Conservation (phyloP, 37 sponge, comb jelly and placozoan genomes). For the Tethya wilhelma region DNA sequence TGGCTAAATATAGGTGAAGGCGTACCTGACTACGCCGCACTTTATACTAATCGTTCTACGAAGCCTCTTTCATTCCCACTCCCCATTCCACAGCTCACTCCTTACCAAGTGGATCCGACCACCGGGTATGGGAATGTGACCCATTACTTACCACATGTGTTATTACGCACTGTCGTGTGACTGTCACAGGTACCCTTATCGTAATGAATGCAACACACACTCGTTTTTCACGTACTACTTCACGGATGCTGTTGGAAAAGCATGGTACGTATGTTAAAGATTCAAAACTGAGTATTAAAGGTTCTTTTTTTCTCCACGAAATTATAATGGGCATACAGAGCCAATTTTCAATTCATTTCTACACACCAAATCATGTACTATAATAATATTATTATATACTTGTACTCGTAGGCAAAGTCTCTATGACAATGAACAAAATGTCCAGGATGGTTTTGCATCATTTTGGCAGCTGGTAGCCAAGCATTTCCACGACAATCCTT, state of each 20-base stretch:
- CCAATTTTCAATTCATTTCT: too few species aligned
- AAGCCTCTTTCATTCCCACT: conserved; percentile 69
- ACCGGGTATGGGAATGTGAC: conserved; percentile 42
- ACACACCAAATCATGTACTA: too few species aligned
- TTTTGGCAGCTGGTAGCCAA: conserved; percentile 81
- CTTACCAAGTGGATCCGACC: conserved; percentile 48
- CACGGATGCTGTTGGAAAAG: conserved; percentile 57
- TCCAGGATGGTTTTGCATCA: conserved; percentile 70
- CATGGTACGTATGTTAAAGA: conserved; percentile 25
- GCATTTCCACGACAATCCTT: conserved; percentile 57
- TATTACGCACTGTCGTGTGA: neutral
- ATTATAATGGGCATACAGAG: too few species aligned
- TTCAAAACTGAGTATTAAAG: neutral
- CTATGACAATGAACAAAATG: conserved; percentile 75
- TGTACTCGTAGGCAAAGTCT: conserved; percentile 72
- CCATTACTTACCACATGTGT: neutral
- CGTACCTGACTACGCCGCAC: conserved; percentile 75
- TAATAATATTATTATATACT: too few species aligned
- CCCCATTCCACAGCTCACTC: conserved; percentile 50
- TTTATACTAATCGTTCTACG: conserved; percentile 54
- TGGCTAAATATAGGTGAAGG: conserved; percentile 49
- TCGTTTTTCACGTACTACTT: conserved; percentile 79
- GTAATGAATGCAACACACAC: conserved; percentile 66
- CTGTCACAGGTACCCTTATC: conserved; percentile 56
- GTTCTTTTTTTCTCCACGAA: neutral